Base-by-base conservation (phyloP, 2,888 invertebrate species). In the Hofmannophila pseudospretella region DNA sequence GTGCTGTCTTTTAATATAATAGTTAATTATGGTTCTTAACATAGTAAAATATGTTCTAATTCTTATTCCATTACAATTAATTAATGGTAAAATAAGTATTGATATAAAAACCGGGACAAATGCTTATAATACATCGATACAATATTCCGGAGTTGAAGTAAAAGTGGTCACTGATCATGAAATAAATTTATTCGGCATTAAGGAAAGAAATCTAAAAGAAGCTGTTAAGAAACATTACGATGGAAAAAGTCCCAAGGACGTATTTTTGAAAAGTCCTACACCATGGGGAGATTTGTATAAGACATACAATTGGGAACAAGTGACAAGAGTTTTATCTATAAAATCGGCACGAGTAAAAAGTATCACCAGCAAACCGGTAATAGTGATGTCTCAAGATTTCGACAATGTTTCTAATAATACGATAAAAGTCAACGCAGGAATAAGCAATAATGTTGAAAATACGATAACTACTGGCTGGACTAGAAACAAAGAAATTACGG, bases 261-360 rank as follows among this genome's bases (percentile, higher is more conserved):
- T 67, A 0, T 82, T 60, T 33, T 39, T 77, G 4, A 65, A 58
- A 51, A 74, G 75, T 33, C 82, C 81, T 0, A 82, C 82, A 0
- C 81, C 79, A 0, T 81, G 82, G 81, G 73, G 70, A 0, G 80
- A 82, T 50, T 51, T 82, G 2, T 82, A 76, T 41, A 60, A 67
- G 32, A 63, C 38, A 27, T 71, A 73, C 34, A 52, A 63, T 12
- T 82, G 79, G 79, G 71, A 79, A 38, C 63, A 68, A 49, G 63
- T 81, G 0, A 54, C 58, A 0, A 63, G 58, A 42, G 52, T 73
- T 0, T 12, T 77, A 9, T 44, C 57, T 2, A 44, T 72, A 23
- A 66, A 69, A 55, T 70, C 67, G 0, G 70, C 61, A 1, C 60
- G 44, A 46, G 41, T 77, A 0, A 68, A 57, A 36, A 44, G 34